Conservation (phyloP, 2,888 invertebrate species). For the Muschampia plurimacula region DNA sequence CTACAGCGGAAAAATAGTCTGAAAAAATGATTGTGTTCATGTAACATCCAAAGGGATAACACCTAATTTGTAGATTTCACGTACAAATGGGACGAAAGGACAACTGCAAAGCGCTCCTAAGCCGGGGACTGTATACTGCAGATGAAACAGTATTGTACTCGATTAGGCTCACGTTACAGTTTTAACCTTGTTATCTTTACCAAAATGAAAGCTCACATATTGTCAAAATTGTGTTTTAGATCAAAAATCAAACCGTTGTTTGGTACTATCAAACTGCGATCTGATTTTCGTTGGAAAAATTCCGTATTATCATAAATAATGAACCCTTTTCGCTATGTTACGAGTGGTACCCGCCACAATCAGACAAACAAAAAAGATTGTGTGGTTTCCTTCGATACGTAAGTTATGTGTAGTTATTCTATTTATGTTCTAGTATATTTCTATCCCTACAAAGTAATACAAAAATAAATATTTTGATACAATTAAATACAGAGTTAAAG, state of each 20-base stretch:
- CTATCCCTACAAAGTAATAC: too few species aligned
- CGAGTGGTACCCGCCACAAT: not conserved
- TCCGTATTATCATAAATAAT: not conserved
- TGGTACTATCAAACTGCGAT: not conserved
- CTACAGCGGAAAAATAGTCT: not conserved
- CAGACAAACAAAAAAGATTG: not conserved
- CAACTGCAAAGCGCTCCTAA: slow-evolving; percentile 19
- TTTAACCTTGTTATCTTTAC: slow-evolving; percentile 11
- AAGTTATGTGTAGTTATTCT: not conserved
- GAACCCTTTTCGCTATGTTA: not conserved
- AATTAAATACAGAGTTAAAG: too few species aligned
- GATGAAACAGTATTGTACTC: slow-evolving; percentile 25
- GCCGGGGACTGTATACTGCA: slow-evolving; percentile 16
- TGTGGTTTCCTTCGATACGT: not conserved
- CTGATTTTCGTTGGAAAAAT: not conserved
- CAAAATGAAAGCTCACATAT: slow-evolving; percentile 16
- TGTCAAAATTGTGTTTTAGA: slow-evolving; percentile 1
- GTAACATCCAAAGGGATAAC: not conserved
- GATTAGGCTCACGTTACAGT: slow-evolving; percentile 22
- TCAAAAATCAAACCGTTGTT: not conserved
- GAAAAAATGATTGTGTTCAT: not conserved
- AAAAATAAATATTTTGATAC: too few species aligned
- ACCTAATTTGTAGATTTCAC: slow-evolving; percentile 11
- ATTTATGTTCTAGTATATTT: too few species aligned
- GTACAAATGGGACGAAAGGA: not conserved